These are phyloP conservation scores for Brachionus manjavacas DNA, from an alignment of 1,140 invertebrate species.

Conservation along the genomic window DNA sequence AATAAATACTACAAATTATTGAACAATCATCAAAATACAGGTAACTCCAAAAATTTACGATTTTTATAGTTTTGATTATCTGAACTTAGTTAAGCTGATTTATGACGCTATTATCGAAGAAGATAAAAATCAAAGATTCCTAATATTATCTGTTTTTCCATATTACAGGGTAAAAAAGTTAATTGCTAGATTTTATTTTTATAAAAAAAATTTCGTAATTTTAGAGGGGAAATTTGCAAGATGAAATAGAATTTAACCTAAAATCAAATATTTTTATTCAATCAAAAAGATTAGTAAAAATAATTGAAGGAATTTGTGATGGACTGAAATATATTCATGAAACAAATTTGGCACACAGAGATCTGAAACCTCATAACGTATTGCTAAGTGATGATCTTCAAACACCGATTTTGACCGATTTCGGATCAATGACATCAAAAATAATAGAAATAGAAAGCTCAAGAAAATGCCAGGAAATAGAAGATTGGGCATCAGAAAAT, in stretches of 20 bases:
- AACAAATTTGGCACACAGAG: slow-evolving; percentile 2
- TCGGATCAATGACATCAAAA: neutral
- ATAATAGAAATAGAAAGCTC: neutral
- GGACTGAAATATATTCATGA: slow-evolving; percentile 26
- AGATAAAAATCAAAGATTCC: neutral
- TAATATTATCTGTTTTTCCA: slow-evolving; percentile 28
- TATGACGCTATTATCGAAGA: slow-evolving; percentile 20
- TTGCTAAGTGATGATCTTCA: slow-evolving; percentile 7
- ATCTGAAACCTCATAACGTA: slow-evolving; percentile 36
- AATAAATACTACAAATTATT: slow-evolving; percentile 17
- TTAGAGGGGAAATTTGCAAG: slow-evolving; percentile 13
- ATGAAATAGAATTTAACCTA: neutral
- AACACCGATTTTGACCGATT: slow-evolving; percentile 18
- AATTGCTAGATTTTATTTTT: neutral
- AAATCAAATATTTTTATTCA: neutral
- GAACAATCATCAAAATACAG: neutral
- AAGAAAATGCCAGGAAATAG: slow-evolving; percentile 14
- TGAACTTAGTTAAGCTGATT: neutral
- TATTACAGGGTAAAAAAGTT: slow-evolving; percentile 7
- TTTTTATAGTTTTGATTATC: neutral
- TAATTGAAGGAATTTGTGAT: neutral
- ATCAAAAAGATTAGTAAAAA: slow-evolving; percentile 14
- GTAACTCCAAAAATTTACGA: neutral
- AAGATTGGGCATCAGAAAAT: slow-evolving; percentile 37
- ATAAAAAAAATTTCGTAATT: neutral